Evolutionary conservation across 2,888 invertebrate genomes (phyloP), one percentile per base, ranked within the genome.

Genomic region (Folsomia manolachei): DNA sequence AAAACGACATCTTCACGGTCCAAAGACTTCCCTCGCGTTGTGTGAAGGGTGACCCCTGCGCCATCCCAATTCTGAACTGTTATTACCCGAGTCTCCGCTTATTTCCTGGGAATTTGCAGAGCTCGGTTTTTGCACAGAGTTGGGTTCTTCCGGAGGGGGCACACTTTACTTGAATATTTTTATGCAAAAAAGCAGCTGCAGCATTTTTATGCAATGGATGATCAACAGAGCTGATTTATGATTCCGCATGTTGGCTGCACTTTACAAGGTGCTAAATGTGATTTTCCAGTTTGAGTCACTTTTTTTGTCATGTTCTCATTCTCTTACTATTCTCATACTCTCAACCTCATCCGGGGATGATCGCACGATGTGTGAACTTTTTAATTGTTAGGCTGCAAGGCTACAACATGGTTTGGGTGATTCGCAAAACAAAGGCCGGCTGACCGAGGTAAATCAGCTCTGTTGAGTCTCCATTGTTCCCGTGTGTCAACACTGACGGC

Each of bases 361-460:
- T 53, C 23, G 26, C 52, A 53, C 19, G 52, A 56, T 52, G 24
- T 67, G 52, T 25, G 25, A 67, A 72, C 70, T 71, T 71, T 75
- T 71, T 75, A 62, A 64, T 75, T 75, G 79, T 72, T 79, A 81
- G 80, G 80, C 79, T 78, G 80, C 80, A 81, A 79, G 79, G 80
- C 79, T 81, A 70, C 79, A 79, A 80, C 80, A 79, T 74, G 64
- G 64, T 79, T 81, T 79, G 80, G 80, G 78, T 64, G 80, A 81
- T 75, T 71, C 80, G 73, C 79, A 77, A 79, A 80, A 77, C 77
- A 80, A 79, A 77, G 80, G 79, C 77, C 78, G 78, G 79, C 80
- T 79, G 79, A 76, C 80, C 71, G 80, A 81, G 80, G 80, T 81
- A 81, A 81, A 79, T 81, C 80, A 81, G 80, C 80, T 81, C 80